Conservation (phyloP, 2,888 invertebrate genomes). For the Mesopsocus fuscifrons region DNA sequence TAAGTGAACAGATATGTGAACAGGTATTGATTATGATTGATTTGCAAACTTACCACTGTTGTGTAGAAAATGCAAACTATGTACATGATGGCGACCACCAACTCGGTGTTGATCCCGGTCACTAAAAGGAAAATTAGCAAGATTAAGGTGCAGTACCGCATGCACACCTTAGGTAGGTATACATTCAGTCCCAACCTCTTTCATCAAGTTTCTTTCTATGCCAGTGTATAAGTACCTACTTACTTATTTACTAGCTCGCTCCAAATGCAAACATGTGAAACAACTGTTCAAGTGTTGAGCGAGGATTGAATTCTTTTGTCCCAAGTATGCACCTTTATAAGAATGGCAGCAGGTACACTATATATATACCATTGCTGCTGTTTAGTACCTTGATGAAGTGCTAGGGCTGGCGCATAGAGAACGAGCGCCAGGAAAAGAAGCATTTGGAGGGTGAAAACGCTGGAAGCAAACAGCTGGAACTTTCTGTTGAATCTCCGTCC, state of each 20-base stretch:
- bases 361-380: too few species aligned
- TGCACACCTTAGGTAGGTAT: too few species aligned
- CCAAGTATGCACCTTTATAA: too few species aligned
- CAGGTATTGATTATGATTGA: background rate
- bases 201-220: too few species aligned
- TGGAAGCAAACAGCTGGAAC: conserved; percentile 21
- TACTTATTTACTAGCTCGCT: too few species aligned
- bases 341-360: too few species aligned
- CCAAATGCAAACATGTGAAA: too few species aligned
- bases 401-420: conserved; percentile 36
- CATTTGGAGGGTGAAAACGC: conserved; percentile 24
- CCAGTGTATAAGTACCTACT: too few species aligned
- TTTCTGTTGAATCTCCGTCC: conserved; percentile 22
- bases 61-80: conserved; percentile 35
- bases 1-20: background rate
- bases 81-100: conserved; percentile 30
- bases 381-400: conserved; percentile 26
- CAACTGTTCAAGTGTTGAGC: too few species aligned
- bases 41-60: conserved; percentile 26
- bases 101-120: conserved; percentile 31
- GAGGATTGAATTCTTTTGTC: too few species aligned
- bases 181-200: too few species aligned
- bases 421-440: conserved; percentile 29
- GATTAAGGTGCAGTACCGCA: background rate
- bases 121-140: conserved; percentile 23